Evolutionary conservation across 2,888 invertebrate genomes (phyloP), one percentile per base, ranked within the genome.

Genomic region (Drosophila prostipennis): DNA sequence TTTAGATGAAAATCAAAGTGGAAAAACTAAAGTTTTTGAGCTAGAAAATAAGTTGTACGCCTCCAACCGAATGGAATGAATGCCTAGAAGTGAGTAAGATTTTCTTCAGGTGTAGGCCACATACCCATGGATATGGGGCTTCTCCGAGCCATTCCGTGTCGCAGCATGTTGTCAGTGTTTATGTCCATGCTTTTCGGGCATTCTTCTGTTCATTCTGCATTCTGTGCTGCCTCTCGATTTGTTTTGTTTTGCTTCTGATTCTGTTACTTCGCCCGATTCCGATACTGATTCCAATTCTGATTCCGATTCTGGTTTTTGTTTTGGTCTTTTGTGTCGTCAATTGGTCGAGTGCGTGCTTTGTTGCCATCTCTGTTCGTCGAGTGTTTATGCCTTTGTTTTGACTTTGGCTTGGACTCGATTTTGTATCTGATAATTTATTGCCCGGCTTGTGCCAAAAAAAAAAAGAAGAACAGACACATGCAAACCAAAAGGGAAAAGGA

Each of bases 111-210:
- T 34, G 75, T 23, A 40, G 7, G 42, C 61, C 40, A 45, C 55
- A 56, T 14, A 32, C 34, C 37, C 11, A 26, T 48, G 55, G 52
- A 36, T 32, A 26, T 46, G 58, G 49, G 37, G 40, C 14, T 51
- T 26, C 37, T n/a, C 36, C 2, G 36, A n/a, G 23, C 39, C 61
- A 56, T 57, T 74, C 72, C 59, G 72, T 81, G 82, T 84, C 85
- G 87, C 85, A 87, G 87, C 85, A 79, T 86, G 85, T 85, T 78
- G 89, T 75, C 89, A 77, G 72, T 87, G 82, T 87, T 81, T 81
- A 84, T 84, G 81, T 43, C 26, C 70, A 57, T 58, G 65, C 71
- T 57, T 69, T 73, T 80, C 56, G 83, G 78, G 69, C 68, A 83
- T 78, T 78, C 75, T 87, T 70, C 82, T 86, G 84, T 77, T 80